These are phyloP conservation scores for Halisarca cf. caerulea DNA, from an alignment of 37 sponge, comb jelly and placozoan species.

Conservation along the genomic window DNA sequence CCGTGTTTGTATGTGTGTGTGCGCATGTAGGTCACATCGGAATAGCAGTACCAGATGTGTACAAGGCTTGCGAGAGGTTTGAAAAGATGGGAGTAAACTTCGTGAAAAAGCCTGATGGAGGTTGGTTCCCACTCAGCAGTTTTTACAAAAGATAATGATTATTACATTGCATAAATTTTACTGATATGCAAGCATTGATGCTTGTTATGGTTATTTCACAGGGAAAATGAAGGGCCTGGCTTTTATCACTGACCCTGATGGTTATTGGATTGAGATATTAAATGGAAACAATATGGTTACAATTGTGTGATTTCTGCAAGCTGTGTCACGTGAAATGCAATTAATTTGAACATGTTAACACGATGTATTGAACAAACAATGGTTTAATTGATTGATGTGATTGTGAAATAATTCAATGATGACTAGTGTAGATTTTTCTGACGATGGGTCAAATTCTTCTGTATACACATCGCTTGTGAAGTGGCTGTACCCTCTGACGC, in stretches of 20 bases:
- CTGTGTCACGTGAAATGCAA: too few species aligned
- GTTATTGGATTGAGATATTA: constrained; percentile 86
- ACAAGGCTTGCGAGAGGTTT: constrained; percentile 84
- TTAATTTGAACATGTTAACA: too few species aligned
- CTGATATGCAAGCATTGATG: too few species aligned
- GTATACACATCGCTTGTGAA: constrained; percentile 8
- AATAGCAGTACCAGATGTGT: constrained; percentile 80
- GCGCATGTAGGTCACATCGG: constrained; percentile 80
- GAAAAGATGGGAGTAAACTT: constrained; percentile 75
- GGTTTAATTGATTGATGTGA: too few species aligned
- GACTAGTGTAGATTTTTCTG: too few species aligned
- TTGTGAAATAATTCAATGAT: too few species aligned
- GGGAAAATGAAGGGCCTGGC: constrained; percentile 90
- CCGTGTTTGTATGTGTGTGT: not conserved
- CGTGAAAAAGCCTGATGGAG: constrained; percentile 77
- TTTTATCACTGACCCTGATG: constrained; percentile 86
- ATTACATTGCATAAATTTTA: not conserved
- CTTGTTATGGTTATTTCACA: not conserved
- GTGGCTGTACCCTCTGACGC: constrained; percentile 31
- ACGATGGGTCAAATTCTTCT: too few species aligned
- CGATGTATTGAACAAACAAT: too few species aligned
- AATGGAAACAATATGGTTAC: constrained; percentile 42
- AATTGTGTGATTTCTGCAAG: not conserved
- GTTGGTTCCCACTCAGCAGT: too few species aligned
- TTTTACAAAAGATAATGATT: not conserved